Percentiles rank a stretch among this genome's conserved stretches.
These are phyloP conservation scores for Zalophus californianus DNA, from an alignment of 2,797 vertebrate genomes.

Conservation along the genomic window DNA sequence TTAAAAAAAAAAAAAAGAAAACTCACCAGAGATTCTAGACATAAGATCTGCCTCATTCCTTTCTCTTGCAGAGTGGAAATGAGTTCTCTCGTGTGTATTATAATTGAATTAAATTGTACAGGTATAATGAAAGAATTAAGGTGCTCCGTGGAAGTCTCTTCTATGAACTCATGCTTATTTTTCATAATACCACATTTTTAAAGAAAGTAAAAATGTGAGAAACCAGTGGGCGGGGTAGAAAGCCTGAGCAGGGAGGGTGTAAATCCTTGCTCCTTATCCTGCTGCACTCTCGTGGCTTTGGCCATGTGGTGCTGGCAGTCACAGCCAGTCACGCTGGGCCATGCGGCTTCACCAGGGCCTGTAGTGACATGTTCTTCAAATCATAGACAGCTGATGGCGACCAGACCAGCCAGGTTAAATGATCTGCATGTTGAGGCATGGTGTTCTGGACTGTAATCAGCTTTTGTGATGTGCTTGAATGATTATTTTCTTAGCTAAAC, in stretches of 20 bases:
- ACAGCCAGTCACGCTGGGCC: neutral
- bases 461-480: neutral
- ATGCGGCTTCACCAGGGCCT: neutral
- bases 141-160: neutral
- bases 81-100: neutral
- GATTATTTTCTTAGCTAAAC: neutral
- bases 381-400: neutral
- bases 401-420: neutral
- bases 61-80: neutral
- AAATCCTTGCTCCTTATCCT: neutral
- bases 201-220: neutral
- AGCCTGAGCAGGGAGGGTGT: neutral
- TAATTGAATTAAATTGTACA: neutral
- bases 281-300: neutral
- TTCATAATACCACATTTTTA: slow-evolving; percentile 9
- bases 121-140: neutral
- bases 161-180: neutral
- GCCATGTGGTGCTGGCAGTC: neutral
- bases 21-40: neutral
- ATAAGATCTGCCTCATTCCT: neutral
- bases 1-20: neutral
- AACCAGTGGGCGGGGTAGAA: neutral
- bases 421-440: neutral
- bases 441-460: neutral
- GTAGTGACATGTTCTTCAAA: neutral